Evolutionary conservation across 1,140 invertebrate species (phyloP).

Genomic region (Temnothorax nylanderi): DNA sequence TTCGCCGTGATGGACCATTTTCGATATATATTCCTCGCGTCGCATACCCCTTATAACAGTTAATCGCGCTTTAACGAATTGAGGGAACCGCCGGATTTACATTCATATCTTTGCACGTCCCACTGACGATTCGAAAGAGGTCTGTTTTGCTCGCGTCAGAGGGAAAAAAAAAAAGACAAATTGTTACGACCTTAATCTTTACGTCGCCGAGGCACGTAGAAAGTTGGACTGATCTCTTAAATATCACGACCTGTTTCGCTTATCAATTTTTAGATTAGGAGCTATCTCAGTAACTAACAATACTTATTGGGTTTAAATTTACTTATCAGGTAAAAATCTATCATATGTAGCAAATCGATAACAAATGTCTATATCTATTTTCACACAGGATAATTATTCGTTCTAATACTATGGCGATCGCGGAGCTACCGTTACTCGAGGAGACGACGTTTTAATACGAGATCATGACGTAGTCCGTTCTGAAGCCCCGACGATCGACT

Average conservation of each 20-base stretch:
- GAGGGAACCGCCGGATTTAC: constrained; percentile 68
- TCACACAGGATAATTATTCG: constrained; percentile 2
- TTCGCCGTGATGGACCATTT: constrained; percentile 31
- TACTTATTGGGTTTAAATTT: background rate
- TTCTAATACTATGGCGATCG: constrained; percentile 15
- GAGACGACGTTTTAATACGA: constrained; percentile 84
- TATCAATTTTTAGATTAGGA: background rate
- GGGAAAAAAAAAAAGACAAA: background rate
- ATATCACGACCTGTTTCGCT: background rate
- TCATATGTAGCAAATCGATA: constrained; percentile 13
- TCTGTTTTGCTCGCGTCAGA: background rate
- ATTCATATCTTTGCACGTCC: constrained; percentile 36
- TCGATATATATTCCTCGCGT: constrained; percentile 63
- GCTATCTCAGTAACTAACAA: background rate
- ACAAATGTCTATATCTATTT: constrained; percentile 41
- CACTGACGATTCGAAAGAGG: constrained; percentile 15
- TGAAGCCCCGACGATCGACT: constrained; percentile 90
- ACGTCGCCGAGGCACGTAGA: background rate
- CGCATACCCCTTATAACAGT: constrained; percentile 61
- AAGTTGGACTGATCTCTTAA: background rate
- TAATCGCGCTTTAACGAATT: constrained; percentile 75
- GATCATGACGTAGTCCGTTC: constrained; percentile 90
- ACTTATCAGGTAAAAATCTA: constrained; percentile 35
- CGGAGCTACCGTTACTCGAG: background rate
- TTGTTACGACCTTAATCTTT: constrained; percentile 11